Percentiles rank a stretch among this genome's conserved stretches.
These are phyloP conservation scores for Bradypodion ventrale DNA, from an alignment of 2,797 vertebrate genomes.

Conservation along the genomic window DNA sequence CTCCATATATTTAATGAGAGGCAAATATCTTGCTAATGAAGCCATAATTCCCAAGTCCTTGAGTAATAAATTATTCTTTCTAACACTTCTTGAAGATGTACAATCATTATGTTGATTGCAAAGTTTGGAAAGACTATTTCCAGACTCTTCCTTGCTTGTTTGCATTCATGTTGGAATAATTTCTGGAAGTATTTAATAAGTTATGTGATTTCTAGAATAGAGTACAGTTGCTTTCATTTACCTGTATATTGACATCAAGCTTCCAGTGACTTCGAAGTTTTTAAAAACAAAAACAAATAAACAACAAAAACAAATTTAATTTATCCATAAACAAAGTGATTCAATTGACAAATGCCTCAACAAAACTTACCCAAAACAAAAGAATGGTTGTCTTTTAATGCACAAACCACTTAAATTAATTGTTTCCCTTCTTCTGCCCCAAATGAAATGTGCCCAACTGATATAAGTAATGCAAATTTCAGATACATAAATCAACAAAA, in stretches of 20 bases:
- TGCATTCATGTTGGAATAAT: constrained; percentile 55
- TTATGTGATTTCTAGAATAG: constrained; percentile 45
- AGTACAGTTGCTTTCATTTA: constrained; percentile 69
- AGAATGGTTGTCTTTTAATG: constrained; percentile 39
- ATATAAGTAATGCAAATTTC: too few relatives aligned
- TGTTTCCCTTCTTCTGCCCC: too few relatives aligned
- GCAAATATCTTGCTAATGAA: constrained; percentile 52
- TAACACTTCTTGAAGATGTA: constrained; percentile 50
- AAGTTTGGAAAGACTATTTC: constrained; percentile 64
- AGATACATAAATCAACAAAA: too few relatives aligned
- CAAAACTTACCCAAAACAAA: constrained; percentile 50
- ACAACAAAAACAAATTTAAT: constrained; percentile 51
- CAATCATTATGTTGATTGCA: constrained; percentile 55
- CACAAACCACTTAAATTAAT: constrained; percentile 20
- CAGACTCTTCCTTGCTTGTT: constrained; percentile 53
- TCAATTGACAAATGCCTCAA: constrained; percentile 37
- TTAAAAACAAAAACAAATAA: constrained; percentile 58
- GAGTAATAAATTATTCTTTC: constrained; percentile 32
- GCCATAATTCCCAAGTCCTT: constrained; percentile 40
- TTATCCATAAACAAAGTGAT: constrained; percentile 54
- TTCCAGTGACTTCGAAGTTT: constrained; percentile 58
- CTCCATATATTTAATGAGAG: constrained; percentile 47
- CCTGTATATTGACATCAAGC: constrained; percentile 59
- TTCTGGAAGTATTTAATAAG: constrained; percentile 61
- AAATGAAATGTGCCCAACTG: too few relatives aligned